Percentiles rank a stretch among this genome's conserved stretches.
Conservation (phyloP, 1,140 invertebrate species). For the Drosophila hydei region DNA sequence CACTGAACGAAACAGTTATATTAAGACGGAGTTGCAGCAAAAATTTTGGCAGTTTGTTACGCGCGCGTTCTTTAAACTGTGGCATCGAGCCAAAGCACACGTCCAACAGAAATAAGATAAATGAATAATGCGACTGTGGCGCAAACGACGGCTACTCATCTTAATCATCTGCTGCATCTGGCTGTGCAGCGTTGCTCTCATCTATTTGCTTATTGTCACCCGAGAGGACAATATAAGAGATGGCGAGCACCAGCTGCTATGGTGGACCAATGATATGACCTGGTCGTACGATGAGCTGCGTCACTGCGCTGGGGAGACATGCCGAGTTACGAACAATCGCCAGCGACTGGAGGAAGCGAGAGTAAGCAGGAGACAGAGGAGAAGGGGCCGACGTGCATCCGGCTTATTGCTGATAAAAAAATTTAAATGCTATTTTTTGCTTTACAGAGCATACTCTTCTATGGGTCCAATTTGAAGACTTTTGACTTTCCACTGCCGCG, state of each 20-base stretch:
- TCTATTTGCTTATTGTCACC: constrained; percentile 4
- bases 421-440: background rate
- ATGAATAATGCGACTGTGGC: constrained; percentile 42
- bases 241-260: constrained; percentile 38
- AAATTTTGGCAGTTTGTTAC: background rate
- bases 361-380: constrained; percentile 27
- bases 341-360: constrained; percentile 8
- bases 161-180: constrained; percentile 8
- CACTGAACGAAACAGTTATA: background rate
- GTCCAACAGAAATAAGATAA: background rate
- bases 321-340: constrained; percentile 57
- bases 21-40: background rate
- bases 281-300: constrained; percentile 53
- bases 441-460: constrained; percentile 67
- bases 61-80: constrained; percentile 31
- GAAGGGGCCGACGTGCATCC: constrained; percentile 6
- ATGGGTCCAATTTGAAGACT: constrained; percentile 60
- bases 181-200: background rate
- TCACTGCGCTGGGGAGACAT: constrained; percentile 36
- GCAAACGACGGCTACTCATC: constrained; percentile 17
- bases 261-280: constrained; percentile 55
- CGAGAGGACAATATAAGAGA: background rate
- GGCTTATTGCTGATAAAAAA: constrained; percentile 1
- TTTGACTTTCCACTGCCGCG: constrained; percentile 89
- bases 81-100: background rate